phyloP scores from a whole-genome alignment of 2,888 invertebrate genomes.

The Physocephala rufipes region DNA sequence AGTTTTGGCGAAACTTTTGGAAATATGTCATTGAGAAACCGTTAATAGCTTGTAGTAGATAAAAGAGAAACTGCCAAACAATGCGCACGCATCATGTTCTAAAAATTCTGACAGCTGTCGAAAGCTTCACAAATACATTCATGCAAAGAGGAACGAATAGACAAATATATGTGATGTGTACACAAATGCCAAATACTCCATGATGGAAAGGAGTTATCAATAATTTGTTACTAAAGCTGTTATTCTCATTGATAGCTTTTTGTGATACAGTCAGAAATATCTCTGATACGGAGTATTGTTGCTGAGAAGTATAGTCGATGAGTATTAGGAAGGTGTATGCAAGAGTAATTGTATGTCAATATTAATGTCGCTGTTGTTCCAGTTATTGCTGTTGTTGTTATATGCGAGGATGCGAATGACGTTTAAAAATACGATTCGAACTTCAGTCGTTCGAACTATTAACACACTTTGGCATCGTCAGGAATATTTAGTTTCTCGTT shows the following conservation, averaged over 20 bases:
- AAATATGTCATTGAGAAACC: neutral
- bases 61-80: constrained; percentile 7
- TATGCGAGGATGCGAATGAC: constrained; percentile 19
- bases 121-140: constrained; percentile 9
- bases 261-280: constrained; percentile 8
- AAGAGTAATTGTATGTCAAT: neutral
- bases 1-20: no score
- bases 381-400: constrained; percentile 4
- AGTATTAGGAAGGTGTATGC: neutral
- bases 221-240: neutral
- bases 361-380: no score
- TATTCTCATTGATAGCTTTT: neutral
- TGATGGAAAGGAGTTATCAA: neutral
- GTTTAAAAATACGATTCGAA: constrained; percentile 8
- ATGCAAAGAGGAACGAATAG: neutral
- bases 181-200: neutral
- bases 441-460: constrained; percentile 40
- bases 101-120: constrained; percentile 29
- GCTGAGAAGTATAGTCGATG: neutral
- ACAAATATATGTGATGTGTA: neutral
- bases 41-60: constrained; percentile 19
- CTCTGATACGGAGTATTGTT: constrained; percentile 5
- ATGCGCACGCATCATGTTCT: constrained; percentile 36
- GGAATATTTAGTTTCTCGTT: constrained; percentile 50
- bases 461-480: constrained; percentile 41